A percentile compares a stretch with the other conserved stretches of the same genome.
Evolutionary conservation across 2,797 vertebrate genomes (phyloP).

Genomic region (Crax fasciolata): DNA sequence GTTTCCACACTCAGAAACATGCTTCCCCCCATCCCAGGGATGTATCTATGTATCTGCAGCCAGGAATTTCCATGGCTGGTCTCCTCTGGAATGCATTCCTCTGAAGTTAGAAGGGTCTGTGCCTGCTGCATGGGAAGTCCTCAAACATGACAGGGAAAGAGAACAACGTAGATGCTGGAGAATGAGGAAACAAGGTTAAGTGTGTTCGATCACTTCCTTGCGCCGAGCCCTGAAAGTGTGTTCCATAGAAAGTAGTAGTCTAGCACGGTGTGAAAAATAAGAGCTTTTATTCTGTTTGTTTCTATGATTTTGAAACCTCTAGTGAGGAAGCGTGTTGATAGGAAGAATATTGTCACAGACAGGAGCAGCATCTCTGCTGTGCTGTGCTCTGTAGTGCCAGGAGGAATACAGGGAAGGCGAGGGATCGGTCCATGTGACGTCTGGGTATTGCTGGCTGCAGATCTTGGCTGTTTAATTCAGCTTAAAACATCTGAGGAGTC

Average conservation of each 20-base stretch:
- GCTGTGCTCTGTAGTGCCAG: neutral
- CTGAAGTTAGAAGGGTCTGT: neutral
- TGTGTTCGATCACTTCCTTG: neutral
- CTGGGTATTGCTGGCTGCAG: neutral
- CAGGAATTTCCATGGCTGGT: neutral
- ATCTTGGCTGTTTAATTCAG: neutral
- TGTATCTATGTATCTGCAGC: neutral
- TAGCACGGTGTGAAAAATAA: neutral
- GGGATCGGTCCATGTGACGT: fast-evolving
- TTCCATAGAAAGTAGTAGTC: neutral
- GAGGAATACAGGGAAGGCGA: neutral
- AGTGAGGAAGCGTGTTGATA: neutral
- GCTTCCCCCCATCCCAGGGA: neutral
- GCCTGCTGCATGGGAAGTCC: neutral
- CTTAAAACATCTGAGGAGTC: neutral
- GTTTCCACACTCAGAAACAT: neutral
- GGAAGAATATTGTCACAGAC: neutral
- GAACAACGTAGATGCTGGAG: neutral
- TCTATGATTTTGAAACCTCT: neutral
- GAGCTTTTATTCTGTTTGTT: neutral
- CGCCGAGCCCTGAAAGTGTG: neutral
- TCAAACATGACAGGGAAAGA: neutral
- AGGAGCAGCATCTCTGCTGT: neutral
- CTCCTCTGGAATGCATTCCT: neutral
- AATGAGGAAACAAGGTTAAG: neutral